Percentiles rank a stretch among this genome's conserved stretches.
Evolutionary conservation across 2,113 vertebrate genomes (phyloP).

Genomic region (Campylorhamphus procurvoides): DNA sequence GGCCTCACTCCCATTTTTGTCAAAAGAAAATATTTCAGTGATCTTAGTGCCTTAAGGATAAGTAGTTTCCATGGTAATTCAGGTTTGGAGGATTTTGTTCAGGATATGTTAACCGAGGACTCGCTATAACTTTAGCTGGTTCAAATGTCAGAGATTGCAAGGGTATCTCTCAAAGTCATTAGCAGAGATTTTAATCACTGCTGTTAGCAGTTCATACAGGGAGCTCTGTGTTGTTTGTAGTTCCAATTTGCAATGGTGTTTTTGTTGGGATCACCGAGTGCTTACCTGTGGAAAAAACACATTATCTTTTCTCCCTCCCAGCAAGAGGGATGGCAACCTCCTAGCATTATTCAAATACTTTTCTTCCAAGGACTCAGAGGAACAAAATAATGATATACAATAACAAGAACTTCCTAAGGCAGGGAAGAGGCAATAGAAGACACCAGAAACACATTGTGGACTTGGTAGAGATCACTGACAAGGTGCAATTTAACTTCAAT

Average conservation of each 20-base stretch:
- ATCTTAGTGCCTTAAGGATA: neutral
- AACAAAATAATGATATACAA: constrained; percentile 24
- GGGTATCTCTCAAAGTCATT: neutral
- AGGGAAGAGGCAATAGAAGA: neutral
- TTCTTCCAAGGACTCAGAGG: neutral
- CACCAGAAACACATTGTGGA: neutral
- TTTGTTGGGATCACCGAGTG: neutral
- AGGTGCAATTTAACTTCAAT: neutral
- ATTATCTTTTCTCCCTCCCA: neutral
- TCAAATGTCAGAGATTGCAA: neutral
- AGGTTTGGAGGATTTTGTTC: neutral
- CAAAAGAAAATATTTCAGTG: constrained; percentile 17
- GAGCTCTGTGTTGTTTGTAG: neutral
- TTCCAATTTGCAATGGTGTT: neutral
- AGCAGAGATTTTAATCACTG: neutral
- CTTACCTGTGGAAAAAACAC: neutral
- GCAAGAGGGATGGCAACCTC: neutral
- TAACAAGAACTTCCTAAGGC: neutral
- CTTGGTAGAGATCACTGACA: neutral
- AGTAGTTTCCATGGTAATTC: constrained; percentile 48
- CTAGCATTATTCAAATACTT: neutral
- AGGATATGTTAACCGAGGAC: neutral
- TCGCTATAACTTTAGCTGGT: neutral
- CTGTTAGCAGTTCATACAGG: neutral
- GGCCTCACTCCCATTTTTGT: neutral